Evolutionary conservation across 2,797 vertebrate genomes (phyloP), one percentile per base, ranked within the genome.

Genomic region (Euthynnus affinis): DNA sequence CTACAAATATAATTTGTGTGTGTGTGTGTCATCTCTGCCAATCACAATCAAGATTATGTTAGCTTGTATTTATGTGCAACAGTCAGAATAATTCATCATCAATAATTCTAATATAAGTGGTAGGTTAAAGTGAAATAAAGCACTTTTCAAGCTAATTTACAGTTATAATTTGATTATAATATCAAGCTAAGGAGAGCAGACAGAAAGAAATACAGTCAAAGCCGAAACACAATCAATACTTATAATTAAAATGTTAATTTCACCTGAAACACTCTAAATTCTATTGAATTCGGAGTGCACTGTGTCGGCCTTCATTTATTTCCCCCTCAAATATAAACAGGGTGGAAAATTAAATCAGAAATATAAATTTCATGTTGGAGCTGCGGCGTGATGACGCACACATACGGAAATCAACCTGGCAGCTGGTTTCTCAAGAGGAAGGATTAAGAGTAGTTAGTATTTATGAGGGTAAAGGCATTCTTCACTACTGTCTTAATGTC

Each of bases 381-480:
- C 61, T 27, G n/a, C 3, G 51, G 57, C 51, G 32, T 53, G 32
- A 56, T n/a, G 10, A 66, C 4, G 59, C 46, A 37, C 34, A 58
- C 40, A 57, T 62, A 57, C 48, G 48, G 4, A 60, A 60, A 6
- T 6, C 8, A 5, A 29, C 17, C 42, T 37, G 17, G 29, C 57
- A 49, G 77, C 55, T 25, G 20, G 27, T 32, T 74, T 57, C 61
- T 67, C 9, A 2, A n/a, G 18, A n/a, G 44, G 10, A 59, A 44
- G 74, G 63, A 82, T 84, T 83, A 80, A 65, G 32, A 32, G 58
- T 53, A 20, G 59, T 83, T 85, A 87, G 77, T 64, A 72, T 80
- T 83, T 67, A 85, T 75, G 76, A 80, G 71, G 29, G 56, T 55
- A 8, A 73, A 75, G 13, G 20, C 20, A 22, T 78, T 60, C 63